Conservation (phyloP, 1,140 invertebrate genomes). For the Mylabris phalerata region DNA sequence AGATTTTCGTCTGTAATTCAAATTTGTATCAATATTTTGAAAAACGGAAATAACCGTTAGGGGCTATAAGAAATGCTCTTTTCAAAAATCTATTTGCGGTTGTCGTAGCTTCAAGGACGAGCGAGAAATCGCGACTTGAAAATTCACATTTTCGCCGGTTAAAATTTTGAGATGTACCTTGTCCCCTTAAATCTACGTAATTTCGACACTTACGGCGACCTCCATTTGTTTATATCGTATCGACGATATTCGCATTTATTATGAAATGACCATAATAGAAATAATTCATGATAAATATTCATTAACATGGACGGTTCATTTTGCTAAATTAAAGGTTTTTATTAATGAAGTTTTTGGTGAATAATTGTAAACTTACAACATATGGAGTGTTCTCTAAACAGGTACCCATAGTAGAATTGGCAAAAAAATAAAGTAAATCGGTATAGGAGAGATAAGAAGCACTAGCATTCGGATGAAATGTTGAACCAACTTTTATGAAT, state of each 20-base stretch:
- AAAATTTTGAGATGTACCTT: too few relatives aligned
- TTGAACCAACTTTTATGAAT: conserved; percentile 68
- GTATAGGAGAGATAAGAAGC: conserved; percentile 66
- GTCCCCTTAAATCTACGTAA: too few relatives aligned
- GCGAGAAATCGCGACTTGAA: too few relatives aligned
- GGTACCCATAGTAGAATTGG: conserved; percentile 70
- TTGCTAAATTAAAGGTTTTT: conserved; percentile 32
- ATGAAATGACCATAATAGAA: conserved; percentile 73
- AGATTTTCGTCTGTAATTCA: too few relatives aligned
- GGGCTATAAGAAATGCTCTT: too few relatives aligned
- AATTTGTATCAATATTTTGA: too few relatives aligned
- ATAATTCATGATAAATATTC: conserved; percentile 67
- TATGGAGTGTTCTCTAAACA: conserved; percentile 54
- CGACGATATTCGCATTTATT: conserved; percentile 35
- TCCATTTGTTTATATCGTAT: conserved; percentile 41
- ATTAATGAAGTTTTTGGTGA: background rate
- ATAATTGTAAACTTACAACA: conserved; percentile 34
- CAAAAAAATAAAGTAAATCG: conserved; percentile 73
- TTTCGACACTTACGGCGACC: conserved; percentile 35
- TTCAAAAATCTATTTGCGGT: too few relatives aligned
- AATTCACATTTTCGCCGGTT: too few relatives aligned
- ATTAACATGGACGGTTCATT: conserved; percentile 45
- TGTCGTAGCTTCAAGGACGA: too few relatives aligned
- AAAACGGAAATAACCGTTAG: too few relatives aligned
- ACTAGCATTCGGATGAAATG: conserved; percentile 60